Percentiles rank a stretch among this genome's conserved stretches.
phyloP scores from a whole-genome alignment of 2,797 vertebrate genomes.

The Echiichthys vipera region DNA sequence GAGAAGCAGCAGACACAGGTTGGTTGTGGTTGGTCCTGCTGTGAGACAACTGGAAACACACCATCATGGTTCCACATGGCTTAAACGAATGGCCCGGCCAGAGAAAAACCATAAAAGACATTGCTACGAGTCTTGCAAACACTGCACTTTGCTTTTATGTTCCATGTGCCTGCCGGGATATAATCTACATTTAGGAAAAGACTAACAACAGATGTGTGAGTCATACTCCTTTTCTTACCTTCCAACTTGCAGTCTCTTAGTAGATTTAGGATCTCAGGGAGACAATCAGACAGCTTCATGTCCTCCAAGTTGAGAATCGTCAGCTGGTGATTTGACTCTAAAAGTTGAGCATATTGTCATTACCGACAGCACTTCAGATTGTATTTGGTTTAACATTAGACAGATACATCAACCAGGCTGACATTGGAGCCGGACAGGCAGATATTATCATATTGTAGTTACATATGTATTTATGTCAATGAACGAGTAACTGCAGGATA shows the following conservation, averaged over 20 bases:
- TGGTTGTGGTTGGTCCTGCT: no score
- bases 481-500: neutral
- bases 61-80: no score
- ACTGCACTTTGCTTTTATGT: neutral
- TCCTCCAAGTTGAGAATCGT: conserved; percentile 89
- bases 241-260: conserved; percentile 86
- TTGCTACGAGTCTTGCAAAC: no score
- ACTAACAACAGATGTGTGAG: neutral
- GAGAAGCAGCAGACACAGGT: no score
- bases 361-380: neutral
- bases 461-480: neutral
- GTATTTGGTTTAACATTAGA: neutral
- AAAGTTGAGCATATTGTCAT: conserved; percentile 5
- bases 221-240: conserved; percentile 79
- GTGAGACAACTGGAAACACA: no score
- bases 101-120: no score
- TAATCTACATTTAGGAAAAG: neutral
- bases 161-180: neutral
- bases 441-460: neutral
- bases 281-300: conserved; percentile 89
- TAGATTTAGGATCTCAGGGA: conserved; percentile 87
- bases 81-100: no score
- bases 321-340: conserved; percentile 85
- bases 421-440: neutral
- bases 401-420: neutral